These are phyloP conservation scores for Phymatocera aterrima DNA, from an alignment of 2,888 invertebrate genomes.

Conservation along the genomic window DNA sequence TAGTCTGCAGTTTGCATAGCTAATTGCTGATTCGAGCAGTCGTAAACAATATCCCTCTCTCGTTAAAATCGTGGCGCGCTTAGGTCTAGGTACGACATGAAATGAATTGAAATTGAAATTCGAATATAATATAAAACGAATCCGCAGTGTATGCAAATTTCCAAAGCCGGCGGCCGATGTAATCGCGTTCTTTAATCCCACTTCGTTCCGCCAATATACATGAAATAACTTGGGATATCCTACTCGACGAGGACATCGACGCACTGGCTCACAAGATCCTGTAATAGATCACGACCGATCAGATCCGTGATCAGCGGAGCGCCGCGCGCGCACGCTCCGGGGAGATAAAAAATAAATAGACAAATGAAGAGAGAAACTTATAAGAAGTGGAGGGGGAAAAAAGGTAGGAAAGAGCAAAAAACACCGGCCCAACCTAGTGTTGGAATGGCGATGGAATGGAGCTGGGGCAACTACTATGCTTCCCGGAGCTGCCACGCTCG, in stretches of 20 bases:
- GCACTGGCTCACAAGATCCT: slow-evolving; percentile 27
- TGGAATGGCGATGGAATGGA: slow-evolving; percentile 39
- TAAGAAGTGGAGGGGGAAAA: background rate
- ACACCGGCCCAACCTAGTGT: slow-evolving; percentile 4
- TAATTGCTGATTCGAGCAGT: background rate
- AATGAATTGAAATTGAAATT: too few relatives aligned
- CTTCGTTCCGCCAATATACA: too few relatives aligned
- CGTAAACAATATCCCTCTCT: background rate
- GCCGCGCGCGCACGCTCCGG: slow-evolving; percentile 27
- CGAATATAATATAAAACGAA: too few relatives aligned
- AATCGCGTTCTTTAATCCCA: too few relatives aligned
- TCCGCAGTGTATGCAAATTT: too few relatives aligned
- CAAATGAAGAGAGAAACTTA: background rate
- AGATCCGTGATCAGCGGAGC: slow-evolving; percentile 51
- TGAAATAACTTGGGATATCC: too few relatives aligned
- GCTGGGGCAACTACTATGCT: slow-evolving; percentile 18
- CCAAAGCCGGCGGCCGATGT: too few relatives aligned
- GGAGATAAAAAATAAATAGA: background rate
- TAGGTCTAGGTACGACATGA: too few relatives aligned
- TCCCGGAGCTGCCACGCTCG: slow-evolving; percentile 32
- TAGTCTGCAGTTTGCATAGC: background rate
- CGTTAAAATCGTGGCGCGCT: background rate
- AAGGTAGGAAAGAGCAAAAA: background rate
- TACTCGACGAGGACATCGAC: background rate
- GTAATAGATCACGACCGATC: slow-evolving; percentile 51